Evolutionary conservation across 2,797 vertebrate species (phyloP).

Genomic region (Pteronotus mesoamericanus): DNA sequence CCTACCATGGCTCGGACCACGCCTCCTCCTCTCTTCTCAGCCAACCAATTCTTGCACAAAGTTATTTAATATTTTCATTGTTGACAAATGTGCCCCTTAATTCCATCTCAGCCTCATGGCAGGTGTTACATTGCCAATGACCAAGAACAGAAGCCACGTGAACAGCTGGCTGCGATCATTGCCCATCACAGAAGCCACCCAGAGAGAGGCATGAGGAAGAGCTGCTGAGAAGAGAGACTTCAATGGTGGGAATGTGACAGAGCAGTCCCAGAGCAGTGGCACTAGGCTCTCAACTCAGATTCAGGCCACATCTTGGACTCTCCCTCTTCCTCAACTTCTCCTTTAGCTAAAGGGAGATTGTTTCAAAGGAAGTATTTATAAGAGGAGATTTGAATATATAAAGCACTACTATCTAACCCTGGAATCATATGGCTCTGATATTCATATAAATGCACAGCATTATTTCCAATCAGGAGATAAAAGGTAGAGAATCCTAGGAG

Average conservation of each 20-base stretch:
- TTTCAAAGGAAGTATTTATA: not conserved
- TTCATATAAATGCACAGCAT: not conserved
- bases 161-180: not conserved
- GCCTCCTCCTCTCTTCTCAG: not conserved
- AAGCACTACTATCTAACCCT: not conserved
- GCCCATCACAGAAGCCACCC: too few species aligned
- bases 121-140: not conserved
- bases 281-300: not conserved
- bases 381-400: not conserved
- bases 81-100: not conserved
- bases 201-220: not conserved
- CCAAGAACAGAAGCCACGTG: not conserved
- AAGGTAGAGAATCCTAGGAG: not conserved
- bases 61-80: not conserved
- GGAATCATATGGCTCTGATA: not conserved
- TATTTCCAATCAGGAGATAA: not conserved
- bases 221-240: not conserved
- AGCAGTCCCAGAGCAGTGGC: not conserved
- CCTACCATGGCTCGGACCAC: not conserved
- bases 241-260: rapidly evolving
- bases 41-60: not conserved
- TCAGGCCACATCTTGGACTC: not conserved
- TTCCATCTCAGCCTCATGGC: not conserved
- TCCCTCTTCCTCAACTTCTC: not conserved
- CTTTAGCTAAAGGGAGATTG: not conserved